A percentile compares a stretch with the other conserved stretches of the same genome.
These are phyloP conservation scores for Dynastes tityus DNA, from an alignment of 2,888 invertebrate species.

Conservation along the genomic window DNA sequence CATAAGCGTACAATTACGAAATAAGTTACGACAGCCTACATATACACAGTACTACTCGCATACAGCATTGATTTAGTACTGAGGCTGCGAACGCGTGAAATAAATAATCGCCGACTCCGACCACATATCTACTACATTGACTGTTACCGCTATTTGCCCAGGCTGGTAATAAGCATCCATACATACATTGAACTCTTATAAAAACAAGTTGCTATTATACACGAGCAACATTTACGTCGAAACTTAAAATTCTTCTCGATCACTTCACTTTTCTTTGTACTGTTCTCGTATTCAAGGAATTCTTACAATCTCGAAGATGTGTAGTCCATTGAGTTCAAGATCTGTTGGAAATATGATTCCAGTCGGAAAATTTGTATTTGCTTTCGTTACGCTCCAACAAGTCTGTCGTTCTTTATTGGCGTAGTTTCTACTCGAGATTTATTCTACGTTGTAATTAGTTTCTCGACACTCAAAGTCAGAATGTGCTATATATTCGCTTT, in stretches of 20 bases:
- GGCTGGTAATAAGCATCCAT: too few relatives aligned
- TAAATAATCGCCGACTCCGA: too few relatives aligned
- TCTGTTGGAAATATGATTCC: conserved; percentile 37
- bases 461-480: too few relatives aligned
- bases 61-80: too few relatives aligned
- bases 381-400: conserved; percentile 35
- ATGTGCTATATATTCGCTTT: too few relatives aligned
- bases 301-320: conserved; percentile 20
- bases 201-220: neutral
- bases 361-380: conserved; percentile 35
- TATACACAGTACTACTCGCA: too few relatives aligned
- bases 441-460: neutral
- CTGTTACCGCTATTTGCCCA: too few relatives aligned
- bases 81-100: too few relatives aligned
- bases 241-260: neutral
- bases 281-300: neutral
- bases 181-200: neutral
- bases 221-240: neutral
- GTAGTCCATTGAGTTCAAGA: conserved; percentile 41
- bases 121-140: too few relatives aligned
- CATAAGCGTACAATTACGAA: too few relatives aligned
- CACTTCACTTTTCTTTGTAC: neutral
- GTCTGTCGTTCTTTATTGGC: conserved; percentile 26
- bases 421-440: conserved; percentile 38
- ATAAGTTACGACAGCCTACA: too few relatives aligned